phyloP scores from a whole-genome alignment of 2,888 invertebrate species.

The Bursaphelenchus okinawaensis region DNA sequence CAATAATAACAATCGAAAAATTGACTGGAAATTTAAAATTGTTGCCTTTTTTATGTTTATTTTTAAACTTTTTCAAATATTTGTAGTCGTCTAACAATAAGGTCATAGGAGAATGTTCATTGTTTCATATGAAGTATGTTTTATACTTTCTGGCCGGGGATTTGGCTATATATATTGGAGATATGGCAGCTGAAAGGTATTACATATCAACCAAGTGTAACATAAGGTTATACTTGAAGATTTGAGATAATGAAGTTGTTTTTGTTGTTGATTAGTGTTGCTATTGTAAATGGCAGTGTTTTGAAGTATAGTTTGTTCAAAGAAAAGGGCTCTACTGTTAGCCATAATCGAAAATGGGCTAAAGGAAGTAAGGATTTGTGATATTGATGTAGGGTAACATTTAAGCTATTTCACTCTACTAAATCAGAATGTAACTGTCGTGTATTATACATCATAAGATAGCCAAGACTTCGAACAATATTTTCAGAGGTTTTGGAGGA shows the following conservation, averaged over 20 bases:
- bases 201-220: too few relatives aligned
- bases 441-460: too few relatives aligned
- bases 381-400: background rate
- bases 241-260: too few relatives aligned
- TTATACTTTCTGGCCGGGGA: too few relatives aligned
- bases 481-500: constrained; percentile 2
- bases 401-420: too few relatives aligned
- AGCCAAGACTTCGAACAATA: background rate
- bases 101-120: background rate
- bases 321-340: background rate
- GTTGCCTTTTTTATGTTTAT: background rate
- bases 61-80: too few relatives aligned
- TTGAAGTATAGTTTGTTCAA: background rate
- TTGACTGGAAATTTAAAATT: background rate
- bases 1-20: background rate
- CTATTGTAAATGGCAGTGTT: background rate
- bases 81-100: too few relatives aligned
- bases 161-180: too few relatives aligned
- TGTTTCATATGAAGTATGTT: too few relatives aligned
- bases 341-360: background rate
- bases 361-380: background rate
- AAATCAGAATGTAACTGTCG: too few relatives aligned
- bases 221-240: too few relatives aligned
- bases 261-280: background rate
- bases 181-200: too few relatives aligned